Evolutionary conservation across 2,888 invertebrate genomes (phyloP), one percentile per base, ranked within the genome.

Genomic region (Lithophane ornitopus): DNA sequence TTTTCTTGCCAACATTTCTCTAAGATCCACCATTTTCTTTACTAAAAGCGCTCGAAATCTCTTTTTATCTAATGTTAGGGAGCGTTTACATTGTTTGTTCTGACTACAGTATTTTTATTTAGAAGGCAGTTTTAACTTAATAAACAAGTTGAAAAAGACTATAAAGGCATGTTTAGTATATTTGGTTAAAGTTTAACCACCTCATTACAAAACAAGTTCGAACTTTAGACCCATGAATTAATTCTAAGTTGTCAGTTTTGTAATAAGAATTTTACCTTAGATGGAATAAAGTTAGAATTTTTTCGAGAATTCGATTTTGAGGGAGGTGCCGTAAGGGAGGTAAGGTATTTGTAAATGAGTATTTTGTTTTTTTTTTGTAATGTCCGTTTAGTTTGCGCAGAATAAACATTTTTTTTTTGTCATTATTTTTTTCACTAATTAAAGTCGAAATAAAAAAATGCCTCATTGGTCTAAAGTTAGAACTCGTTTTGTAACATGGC

Each of bases 41-140:
- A 46, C 70, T 79, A 83, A 85, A 81, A 85, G 83, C 74, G 75
- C 39, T 80, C 79, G 74, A 81, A 80, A 82, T 81, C 68, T 80
- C 70, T 83, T 86, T 82, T 83, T 83, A 67, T 80, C 39, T 61
- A 63, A 46, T 54, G 58, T 79, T 16, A 76, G 34, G 80, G 49
- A n/a, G n/a, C 1, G n/a, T 75, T 67, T 68, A 79, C 39, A 82
- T 59, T 11, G 59, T 28, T 28, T 66, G 16, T 28, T 54, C 0
- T 44, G 28, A 34, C 0, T n/a, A 28, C 0, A 28, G 19, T 41
- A 6, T 16, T 54, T 46, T 41, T 41, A n/a, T 26, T 52, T 41
- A 14, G 28, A 2, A 7, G 22, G 14, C 3, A 1, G 39, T 0
- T 34, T 19, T 16, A n/a, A 70, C 11, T 19, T 19, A 66, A 0